phyloP scores from a whole-genome alignment of 1,140 invertebrate species.

The Coenobita brevimanus region DNA sequence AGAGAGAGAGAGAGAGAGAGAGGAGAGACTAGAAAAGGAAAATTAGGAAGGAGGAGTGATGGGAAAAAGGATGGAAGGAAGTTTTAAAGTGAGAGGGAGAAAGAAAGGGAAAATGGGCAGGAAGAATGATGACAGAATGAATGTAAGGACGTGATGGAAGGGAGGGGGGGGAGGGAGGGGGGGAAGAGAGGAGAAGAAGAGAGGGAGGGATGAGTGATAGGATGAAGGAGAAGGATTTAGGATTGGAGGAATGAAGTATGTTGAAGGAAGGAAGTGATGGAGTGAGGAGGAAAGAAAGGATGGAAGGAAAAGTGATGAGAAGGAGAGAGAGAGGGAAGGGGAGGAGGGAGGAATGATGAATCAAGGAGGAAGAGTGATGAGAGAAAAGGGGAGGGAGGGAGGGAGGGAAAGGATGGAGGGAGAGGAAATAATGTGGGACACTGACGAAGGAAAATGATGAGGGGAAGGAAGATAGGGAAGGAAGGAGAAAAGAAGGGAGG shows the following conservation, averaged over 20 bases:
- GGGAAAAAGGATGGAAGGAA: not conserved
- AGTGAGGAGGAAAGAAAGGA: not conserved
- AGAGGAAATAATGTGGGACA: not conserved
- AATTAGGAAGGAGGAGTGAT: not conserved
- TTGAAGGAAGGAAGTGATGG: not conserved
- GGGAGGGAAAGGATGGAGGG: not conserved
- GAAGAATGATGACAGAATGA: not conserved
- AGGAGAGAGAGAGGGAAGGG: not conserved
- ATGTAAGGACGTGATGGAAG: not conserved
- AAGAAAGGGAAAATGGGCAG: not conserved
- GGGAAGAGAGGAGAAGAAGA: not conserved
- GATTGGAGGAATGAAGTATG: too few species aligned
- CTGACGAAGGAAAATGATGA: not conserved
- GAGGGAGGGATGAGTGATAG: not conserved
- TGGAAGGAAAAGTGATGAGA: not conserved
- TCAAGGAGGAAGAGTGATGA: not conserved
- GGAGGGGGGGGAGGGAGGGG: not conserved
- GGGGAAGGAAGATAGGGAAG: not conserved
- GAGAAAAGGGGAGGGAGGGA: not conserved
- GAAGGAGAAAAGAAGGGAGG: not conserved
- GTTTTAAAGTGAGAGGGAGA: not conserved
- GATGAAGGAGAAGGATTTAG: not conserved
- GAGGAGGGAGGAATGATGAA: not conserved
- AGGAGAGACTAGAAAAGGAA: not conserved
- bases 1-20: slow-evolving; percentile 5